Base-by-base conservation (phyloP, 2,888 invertebrate species). In the Chloroclysta siterata region DNA sequence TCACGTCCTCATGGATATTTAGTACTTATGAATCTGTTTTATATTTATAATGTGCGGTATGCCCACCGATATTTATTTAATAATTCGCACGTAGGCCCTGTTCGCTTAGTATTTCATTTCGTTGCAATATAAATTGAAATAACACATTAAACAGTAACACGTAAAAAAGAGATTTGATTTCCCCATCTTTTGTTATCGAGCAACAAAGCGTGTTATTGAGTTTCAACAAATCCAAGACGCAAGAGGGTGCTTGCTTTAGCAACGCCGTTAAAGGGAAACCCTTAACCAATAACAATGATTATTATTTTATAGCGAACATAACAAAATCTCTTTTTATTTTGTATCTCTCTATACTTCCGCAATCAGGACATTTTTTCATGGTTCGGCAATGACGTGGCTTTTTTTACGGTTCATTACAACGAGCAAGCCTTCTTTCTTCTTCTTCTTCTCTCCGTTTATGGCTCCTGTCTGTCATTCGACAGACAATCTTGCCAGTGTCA, bases 161-260 rank as follows among this genome's bases (percentile, higher is more conserved):
- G 65, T 63, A 73, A 74, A 77, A 74, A 64, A 70, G 56, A 74
- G 46, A 75, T 75, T 69, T 70, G 67, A 76, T 76, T 75, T 78
- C 59, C 70, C 72, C 65, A 75, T 75, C 75, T 78, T 81, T 82
- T 81, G 77, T 81, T 68, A 70, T 74, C 72, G 74, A 77, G 74
- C 81, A 82, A 81, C 81, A 84, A 81, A 83, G 77, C 80, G 72
- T 76, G 74, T 82, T 82, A 83, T 83, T 78, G 78, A 81, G 85
- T 84, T 84, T 79, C 77, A 78, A 74, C 75, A 80, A 84, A 81
- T 81, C 82, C 79, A 73, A n/a, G 63, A 71, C 72, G 74, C 69
- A 71, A 70, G 53, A 65, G 74, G 74, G 71, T 70, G 69, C 65
- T 71, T 70, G 69, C 65, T 71, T 65, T 72, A 63, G 65, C 72